These are phyloP conservation scores for Calidris pugnax DNA, from an alignment of 2,113 vertebrate species.

Conservation along the genomic window DNA sequence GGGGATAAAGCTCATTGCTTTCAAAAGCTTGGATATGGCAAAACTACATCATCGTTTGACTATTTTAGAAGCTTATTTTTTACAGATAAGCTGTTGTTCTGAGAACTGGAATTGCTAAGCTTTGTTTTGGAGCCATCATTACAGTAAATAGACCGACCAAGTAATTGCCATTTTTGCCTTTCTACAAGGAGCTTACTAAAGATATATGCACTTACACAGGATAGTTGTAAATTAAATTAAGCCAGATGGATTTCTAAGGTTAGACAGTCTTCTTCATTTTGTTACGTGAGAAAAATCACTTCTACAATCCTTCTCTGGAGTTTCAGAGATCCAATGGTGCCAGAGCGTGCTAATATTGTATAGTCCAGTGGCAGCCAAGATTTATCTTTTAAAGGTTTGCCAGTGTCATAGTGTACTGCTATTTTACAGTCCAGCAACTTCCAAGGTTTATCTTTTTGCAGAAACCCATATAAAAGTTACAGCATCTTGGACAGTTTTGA, in stretches of 20 bases:
- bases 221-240: neutral
- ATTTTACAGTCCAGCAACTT: conserved; percentile 37
- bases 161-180: neutral
- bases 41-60: neutral
- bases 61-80: neutral
- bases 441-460: conserved; percentile 51
- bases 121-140: neutral
- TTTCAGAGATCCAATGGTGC: neutral
- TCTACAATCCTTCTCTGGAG: neutral
- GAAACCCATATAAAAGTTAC: conserved; percentile 19
- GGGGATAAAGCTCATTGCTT: neutral
- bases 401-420: conserved; percentile 10
- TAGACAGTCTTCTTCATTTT: neutral
- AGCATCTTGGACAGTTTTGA: conserved; percentile 22
- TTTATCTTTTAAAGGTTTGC: conserved; percentile 33
- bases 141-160: neutral
- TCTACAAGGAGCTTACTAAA: neutral
- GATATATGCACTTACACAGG: neutral
- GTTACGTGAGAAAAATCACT: neutral
- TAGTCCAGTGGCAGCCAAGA: neutral
- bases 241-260: neutral
- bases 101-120: neutral
- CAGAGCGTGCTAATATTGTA: neutral
- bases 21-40: neutral
- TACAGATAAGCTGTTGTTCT: neutral